A percentile compares a stretch with the other conserved stretches of the same genome.
Conservation (phyloP, 2,888 invertebrate genomes). For the Branchipolynoe longqiensis region DNA sequence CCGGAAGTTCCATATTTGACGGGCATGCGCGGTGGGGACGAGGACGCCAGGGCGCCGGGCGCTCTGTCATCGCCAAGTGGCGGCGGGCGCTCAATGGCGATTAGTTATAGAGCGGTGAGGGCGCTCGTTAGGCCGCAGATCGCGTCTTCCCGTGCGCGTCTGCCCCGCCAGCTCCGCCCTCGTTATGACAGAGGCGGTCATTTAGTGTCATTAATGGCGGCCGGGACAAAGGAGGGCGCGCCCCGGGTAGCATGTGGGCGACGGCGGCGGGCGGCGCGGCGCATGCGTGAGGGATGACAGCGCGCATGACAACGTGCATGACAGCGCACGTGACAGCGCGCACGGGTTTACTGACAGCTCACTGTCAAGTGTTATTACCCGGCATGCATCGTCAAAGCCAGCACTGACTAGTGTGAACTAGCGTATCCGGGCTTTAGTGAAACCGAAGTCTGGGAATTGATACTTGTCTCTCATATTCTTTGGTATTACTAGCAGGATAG, state of each 20-base stretch:
- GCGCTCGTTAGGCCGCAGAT: background rate
- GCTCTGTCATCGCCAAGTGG: slow-evolving; percentile 17
- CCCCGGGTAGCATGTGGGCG: slow-evolving; percentile 7
- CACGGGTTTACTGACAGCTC: too few relatives aligned
- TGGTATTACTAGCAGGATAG: too few relatives aligned
- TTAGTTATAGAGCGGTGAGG: background rate
- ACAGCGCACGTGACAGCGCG: too few relatives aligned
- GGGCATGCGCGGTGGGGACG: background rate
- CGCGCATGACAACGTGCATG: too few relatives aligned
- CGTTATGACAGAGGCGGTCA: slow-evolving; percentile 43
- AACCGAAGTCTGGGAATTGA: too few relatives aligned
- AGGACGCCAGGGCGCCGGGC: background rate
- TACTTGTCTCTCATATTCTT: too few relatives aligned
- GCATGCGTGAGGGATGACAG: slow-evolving; percentile 14
- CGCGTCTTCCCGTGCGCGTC: background rate
- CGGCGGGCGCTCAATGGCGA: background rate
- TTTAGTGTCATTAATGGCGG: slow-evolving; percentile 30
- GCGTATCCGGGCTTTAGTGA: too few relatives aligned
- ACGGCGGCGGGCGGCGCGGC: slow-evolving; percentile 3
- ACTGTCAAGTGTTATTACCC: too few relatives aligned
- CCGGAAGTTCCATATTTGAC: background rate
- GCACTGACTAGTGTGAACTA: too few relatives aligned
- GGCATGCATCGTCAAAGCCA: too few relatives aligned
- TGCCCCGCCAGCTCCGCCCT: background rate
- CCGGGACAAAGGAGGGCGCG: background rate